Evolutionary conservation across 1,140 invertebrate genomes (phyloP).

Genomic region (Oreohelix idahoensis): DNA sequence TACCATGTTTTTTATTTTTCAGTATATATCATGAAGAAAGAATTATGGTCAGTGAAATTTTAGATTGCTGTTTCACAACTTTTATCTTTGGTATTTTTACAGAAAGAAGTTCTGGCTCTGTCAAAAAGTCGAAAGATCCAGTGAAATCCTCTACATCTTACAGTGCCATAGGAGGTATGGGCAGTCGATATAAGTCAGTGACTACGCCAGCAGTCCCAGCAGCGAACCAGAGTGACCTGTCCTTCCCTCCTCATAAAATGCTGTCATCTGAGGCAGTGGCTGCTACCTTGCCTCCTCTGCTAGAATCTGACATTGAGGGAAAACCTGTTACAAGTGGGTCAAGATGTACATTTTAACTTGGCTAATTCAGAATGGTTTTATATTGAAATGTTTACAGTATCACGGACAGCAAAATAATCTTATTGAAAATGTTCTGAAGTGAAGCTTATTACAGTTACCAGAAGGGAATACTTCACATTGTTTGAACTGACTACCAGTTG

Average conservation of each 20-base stretch:
- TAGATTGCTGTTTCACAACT: no score
- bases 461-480: no score
- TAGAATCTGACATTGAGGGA: slow-evolving; percentile 43
- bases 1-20: no score
- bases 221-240: background rate
- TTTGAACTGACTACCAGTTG: no score
- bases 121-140: slow-evolving; percentile 22
- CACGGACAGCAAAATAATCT: no score
- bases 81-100: slow-evolving; percentile 36
- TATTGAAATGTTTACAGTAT: no score
- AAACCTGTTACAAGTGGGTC: slow-evolving; percentile 15
- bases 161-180: background rate
- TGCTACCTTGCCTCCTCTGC: slow-evolving; percentile 52
- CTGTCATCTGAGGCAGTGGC: slow-evolving; percentile 51
- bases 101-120: slow-evolving; percentile 60
- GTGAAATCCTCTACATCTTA: background rate
- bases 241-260: slow-evolving; percentile 40
- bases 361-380: no score
- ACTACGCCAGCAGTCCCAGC: slow-evolving; percentile 6
- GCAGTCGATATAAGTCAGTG: background rate
- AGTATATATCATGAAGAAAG: no score
- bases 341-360: no score
- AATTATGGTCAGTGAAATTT: no score
- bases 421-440: no score
- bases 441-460: no score